Conservation (phyloP, 2,888 invertebrate species). For the Pogonocherus hispidulus region DNA sequence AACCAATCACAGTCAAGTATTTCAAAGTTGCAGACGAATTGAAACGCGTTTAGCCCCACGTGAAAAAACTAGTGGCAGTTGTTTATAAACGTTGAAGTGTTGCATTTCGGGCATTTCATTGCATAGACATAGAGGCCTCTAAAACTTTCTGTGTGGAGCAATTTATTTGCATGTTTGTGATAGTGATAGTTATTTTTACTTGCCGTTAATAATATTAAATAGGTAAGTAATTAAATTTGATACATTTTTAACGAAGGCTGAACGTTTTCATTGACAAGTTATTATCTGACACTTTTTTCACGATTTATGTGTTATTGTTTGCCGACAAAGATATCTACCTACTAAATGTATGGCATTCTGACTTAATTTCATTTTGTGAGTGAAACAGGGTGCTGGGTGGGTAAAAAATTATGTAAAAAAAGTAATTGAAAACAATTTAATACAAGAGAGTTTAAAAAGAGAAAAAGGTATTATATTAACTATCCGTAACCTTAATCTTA, state of each 20-base stretch:
- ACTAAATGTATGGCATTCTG: too few species aligned
- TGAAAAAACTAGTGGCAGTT: constrained; percentile 46
- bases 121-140: background rate
- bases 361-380: too few species aligned
- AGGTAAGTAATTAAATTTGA: constrained; percentile 12
- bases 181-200: constrained; percentile 27
- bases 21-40: constrained; percentile 38
- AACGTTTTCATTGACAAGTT: constrained; percentile 17
- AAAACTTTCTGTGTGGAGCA: constrained; percentile 12
- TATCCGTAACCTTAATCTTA: too few species aligned
- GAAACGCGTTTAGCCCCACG: constrained; percentile 33
- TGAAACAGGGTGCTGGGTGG: too few species aligned
- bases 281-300: constrained; percentile 14
- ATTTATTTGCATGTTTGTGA: constrained; percentile 20
- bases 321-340: too few species aligned
- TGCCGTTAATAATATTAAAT: background rate
- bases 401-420: too few species aligned
- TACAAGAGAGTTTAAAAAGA: too few species aligned
- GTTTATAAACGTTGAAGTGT: constrained; percentile 47
- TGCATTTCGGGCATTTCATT: constrained; percentile 24
- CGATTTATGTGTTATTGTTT: background rate
- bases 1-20: constrained; percentile 13
- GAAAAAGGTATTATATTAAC: too few species aligned
- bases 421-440: too few species aligned
- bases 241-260: background rate